A percentile compares a stretch with the other conserved stretches of the same genome.
These are phyloP conservation scores for Apis florea DNA, from an alignment of 1,140 invertebrate species.

Conservation along the genomic window DNA sequence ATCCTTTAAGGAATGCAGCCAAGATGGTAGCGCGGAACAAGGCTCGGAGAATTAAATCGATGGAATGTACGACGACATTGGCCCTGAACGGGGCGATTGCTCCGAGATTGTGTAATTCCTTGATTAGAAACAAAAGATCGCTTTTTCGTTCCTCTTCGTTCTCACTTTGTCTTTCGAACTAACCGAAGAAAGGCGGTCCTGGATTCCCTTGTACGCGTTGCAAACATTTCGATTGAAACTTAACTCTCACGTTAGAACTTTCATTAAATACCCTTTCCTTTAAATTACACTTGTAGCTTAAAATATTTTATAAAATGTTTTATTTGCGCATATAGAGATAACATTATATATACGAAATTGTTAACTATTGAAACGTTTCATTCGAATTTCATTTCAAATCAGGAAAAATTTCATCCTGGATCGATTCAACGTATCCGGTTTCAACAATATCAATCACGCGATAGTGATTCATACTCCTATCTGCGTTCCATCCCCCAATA, in stretches of 20 bases:
- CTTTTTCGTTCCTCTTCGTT: not conserved
- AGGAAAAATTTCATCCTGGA: not conserved
- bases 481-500: not conserved
- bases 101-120: slow-evolving; percentile 1
- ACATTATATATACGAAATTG: too few relatives aligned
- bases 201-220: not conserved
- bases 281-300: too few relatives aligned
- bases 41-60: slow-evolving; percentile 40
- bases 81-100: not conserved
- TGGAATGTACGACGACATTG: slow-evolving; percentile 6
- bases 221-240: not conserved
- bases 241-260: not conserved
- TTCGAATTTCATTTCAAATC: not conserved
- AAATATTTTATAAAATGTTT: too few relatives aligned
- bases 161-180: not conserved
- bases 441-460: slow-evolving; percentile 10
- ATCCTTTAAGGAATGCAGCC: slow-evolving; percentile 20
- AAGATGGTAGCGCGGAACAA: slow-evolving; percentile 11
- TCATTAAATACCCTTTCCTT: not conserved
- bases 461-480: not conserved
- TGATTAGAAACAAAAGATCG: slow-evolving; percentile 17
- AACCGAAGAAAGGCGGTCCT: not conserved
- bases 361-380: too few relatives aligned
- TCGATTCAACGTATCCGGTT: not conserved
- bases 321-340: too few relatives aligned